These are phyloP conservation scores for Etheostoma nigrum DNA, from an alignment of 2,797 vertebrate species.

Conservation along the genomic window DNA sequence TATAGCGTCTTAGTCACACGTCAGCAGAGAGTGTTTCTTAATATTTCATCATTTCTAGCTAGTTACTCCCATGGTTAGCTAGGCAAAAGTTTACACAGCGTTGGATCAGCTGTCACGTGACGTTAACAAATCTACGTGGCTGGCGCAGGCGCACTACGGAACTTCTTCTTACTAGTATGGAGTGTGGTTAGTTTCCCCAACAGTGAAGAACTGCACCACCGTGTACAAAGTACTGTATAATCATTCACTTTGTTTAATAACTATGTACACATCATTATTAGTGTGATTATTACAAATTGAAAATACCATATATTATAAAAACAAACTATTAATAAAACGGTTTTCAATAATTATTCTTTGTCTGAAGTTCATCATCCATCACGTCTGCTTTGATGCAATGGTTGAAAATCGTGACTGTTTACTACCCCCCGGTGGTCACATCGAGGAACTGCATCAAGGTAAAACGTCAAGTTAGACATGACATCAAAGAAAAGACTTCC, in stretches of 20 bases:
- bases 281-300: background rate
- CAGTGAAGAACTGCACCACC: background rate
- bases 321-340: too few relatives aligned
- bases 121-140: slow-evolving; percentile 8
- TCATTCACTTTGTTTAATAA: background rate
- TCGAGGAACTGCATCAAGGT: background rate
- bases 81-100: background rate
- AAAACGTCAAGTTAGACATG: background rate
- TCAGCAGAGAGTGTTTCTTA: background rate
- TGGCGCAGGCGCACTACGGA: slow-evolving; percentile 6
- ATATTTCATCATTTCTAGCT: slow-evolving; percentile 38
- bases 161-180: background rate
- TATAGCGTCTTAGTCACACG: background rate
- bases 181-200: too few relatives aligned
- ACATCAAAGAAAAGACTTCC: background rate
- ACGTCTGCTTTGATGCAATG: background rate
- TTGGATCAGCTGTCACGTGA: slow-evolving; percentile 36
- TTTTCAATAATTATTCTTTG: too few relatives aligned
- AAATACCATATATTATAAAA: background rate
- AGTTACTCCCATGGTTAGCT: background rate
- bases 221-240: too few relatives aligned
- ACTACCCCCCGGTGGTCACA: background rate
- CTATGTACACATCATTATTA: background rate
- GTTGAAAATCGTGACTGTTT: background rate
- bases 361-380: too few relatives aligned